These are phyloP conservation scores for Eucidaris tribuloides DNA, from an alignment of 35 echinoderm and acorn worm genomes.

Conservation along the genomic window DNA sequence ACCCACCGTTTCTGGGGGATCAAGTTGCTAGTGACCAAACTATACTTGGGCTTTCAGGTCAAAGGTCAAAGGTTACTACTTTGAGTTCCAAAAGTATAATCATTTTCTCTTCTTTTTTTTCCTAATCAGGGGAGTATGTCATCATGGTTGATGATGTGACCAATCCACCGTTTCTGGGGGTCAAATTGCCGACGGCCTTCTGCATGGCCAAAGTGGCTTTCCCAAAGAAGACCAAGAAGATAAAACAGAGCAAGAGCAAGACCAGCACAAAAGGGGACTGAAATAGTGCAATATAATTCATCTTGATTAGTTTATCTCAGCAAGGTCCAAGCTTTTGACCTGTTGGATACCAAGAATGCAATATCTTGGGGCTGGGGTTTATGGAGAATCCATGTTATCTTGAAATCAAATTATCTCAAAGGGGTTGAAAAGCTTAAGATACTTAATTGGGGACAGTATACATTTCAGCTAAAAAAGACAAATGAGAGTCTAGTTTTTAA, in stretches of 20 bases:
- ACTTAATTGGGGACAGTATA: too few relatives aligned
- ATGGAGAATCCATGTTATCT: too few relatives aligned
- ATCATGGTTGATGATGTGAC: conserved; percentile 89
- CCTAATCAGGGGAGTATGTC: conserved; percentile 94
- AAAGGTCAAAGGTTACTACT: too few relatives aligned
- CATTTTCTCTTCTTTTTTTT: conserved; percentile 26
- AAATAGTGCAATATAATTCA: too few relatives aligned
- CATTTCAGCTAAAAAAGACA: too few relatives aligned
- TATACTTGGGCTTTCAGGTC: background rate
- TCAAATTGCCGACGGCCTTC: conserved; percentile 61
- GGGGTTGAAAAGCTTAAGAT: too few relatives aligned
- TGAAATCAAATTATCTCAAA: too few relatives aligned
- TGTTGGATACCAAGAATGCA: too few relatives aligned
- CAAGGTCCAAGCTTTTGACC: too few relatives aligned
- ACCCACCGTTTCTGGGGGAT: background rate
- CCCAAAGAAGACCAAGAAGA: conserved; percentile 86
- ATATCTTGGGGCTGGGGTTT: too few relatives aligned
- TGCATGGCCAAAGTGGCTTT: conserved; percentile 60
- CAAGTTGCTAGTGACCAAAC: background rate
- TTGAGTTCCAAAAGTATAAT: background rate
- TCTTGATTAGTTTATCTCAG: too few relatives aligned
- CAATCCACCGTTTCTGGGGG: conserved; percentile 73
- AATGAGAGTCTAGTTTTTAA: too few relatives aligned
- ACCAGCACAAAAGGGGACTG: conserved; percentile 47
- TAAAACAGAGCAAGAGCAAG: conserved; percentile 46